Base-by-base conservation (phyloP, 2,113 vertebrate genomes). In the Strix uralensis region DNA sequence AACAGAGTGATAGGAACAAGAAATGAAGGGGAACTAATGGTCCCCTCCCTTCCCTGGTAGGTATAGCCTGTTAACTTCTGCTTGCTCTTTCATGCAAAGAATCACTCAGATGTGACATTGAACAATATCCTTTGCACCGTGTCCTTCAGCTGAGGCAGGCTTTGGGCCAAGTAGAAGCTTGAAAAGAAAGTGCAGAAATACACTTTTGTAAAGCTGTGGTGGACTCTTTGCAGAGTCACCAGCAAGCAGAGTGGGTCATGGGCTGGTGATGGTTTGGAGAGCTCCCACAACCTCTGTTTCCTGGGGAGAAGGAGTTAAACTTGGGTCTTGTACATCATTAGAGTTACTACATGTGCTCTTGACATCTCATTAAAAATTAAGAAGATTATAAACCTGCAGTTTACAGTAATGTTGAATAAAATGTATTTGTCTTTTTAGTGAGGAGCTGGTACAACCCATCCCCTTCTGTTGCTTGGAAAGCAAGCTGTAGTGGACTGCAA, bases 11-110 rank as follows among this genome's bases (percentile, higher is more conserved):
- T 67, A 54, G 71, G 79, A 80, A 16, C 9, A 32, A 47, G 88
- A 63, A 92, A 46, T 29, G 86, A 46, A 80, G 86, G 62, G 92
- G 86, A 80, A 73, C 81, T 95, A 86, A 55, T 88, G 90, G 44
- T 78, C 47, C 32, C 54, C 88, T 96, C 85, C 81, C 51, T 79
- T 58, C n/a, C 14, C 63, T 66, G 91, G 51, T 23, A 63, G 63
- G 52, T 72, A 16, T 15, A 69, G n/a, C 29, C 86, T 79, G 23
- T 25, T 87, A 82, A 23, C 26, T 67, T 78, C 47, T 87, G 22
- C 94, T 72, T 14, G 59, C 32, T 89, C 63, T 90, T 83, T 86
- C 21, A 3, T 59, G 71, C 47, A 44, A 63, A 9, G 82, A 90
- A 87, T 63, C 59, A 12, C 55, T 90, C 9, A 0, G 58, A 32